Base-by-base conservation (phyloP, 2,888 invertebrate genomes). In the Magallana nippona region DNA sequence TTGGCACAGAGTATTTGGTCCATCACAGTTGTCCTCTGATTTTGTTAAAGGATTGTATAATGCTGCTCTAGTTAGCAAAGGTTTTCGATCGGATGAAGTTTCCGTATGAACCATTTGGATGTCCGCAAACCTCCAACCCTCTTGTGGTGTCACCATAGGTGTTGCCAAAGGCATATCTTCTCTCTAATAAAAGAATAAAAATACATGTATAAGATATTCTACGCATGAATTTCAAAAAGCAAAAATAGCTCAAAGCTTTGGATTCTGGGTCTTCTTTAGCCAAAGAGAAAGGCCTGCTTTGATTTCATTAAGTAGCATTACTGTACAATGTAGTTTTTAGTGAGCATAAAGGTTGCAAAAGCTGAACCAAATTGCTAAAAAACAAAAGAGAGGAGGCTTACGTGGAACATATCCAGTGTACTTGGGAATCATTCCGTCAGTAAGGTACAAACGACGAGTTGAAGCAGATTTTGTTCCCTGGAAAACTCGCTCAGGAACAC, bases 61-160 rank as follows among this genome's bases (percentile, higher is more conserved):
- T 71, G 71, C 71, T 71, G 71, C 27, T 71, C 32, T 60, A 82
- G 15, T 71, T 82, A 19, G 71, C 63, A 71, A 71, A 82, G 80
- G 85, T 82, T 83, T 82, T 85, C 55, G 85, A 83, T 63, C 85
- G 82, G 44, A 83, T 19, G 57, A 82, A 82, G 17, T 88, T 89
- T 56, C 92, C 93, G 86, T 87, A 93, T 27, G 88, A 88, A 0
- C 85, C 71, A 55, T 88, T 84, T 55, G 88, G 83, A 82, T 94
- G 94, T 17, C 89, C 86, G 83, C 94, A 94, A 1, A 94, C 93
- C 27, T 93, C 92, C 63, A 94, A 85, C 10, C 89, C 88, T 77
- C 94, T 89, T 13, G 94, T 94, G 2, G 94, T 94, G 86, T 94
- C 93, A 11, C 94, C 94, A 79, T 94, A 94, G 2, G 94, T 94